Base-by-base conservation (phyloP, 2,888 invertebrate genomes). In the Lepidocyrtoides sp. region DNA sequence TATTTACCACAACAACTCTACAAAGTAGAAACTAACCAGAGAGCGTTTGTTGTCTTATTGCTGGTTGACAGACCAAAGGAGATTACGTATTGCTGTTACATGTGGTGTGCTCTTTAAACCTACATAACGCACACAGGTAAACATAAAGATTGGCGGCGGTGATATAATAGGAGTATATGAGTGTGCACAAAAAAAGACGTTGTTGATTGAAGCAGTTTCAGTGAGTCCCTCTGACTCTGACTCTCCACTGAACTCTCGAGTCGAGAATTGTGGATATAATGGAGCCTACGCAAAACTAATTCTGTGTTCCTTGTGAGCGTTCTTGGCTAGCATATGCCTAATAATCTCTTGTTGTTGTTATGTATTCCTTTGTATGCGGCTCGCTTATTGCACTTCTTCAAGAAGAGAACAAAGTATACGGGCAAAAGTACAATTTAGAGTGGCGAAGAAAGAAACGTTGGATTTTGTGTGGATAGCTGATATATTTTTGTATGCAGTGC, bases 251-350 rank as follows among this genome's bases (percentile, higher is more conserved):
- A 63, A 29, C 66, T 32, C n/a, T 66, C 32, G 1, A 32, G n/a
- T n/a, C 36, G 17, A 2, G 2, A n/a, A n/a, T 23, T 81, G 57
- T 36, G 81, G 12, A 20, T 82, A n/a, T n/a, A 17, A 82, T 66
- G 44, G 72, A 66, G 72, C 84, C 84, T 72, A 84, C 84, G 84
- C 69, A 84, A 84, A 84, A 84, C 20, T 48, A 26, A 44, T 69
- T 32, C 36, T n/a, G 51, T 17, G 48, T 41, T 75, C 63, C 51
- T 17, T 54, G 14, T 48, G 14, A 26, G 10, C 12, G 44, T 10
- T 77, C 14, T 2, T 48, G 26, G 29, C 51, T 5, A 1, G 44
- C 44, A 72, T 72, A 57, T n/a, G 41, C 51, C 51, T 51, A 51
- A 57, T 57, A 2, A 3, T 29, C 63, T 63, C 7, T 26, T 12